Evolutionary conservation across 2,888 invertebrate species (phyloP), one percentile per base, ranked within the genome.

Genomic region (Odontomyia ornata): DNA sequence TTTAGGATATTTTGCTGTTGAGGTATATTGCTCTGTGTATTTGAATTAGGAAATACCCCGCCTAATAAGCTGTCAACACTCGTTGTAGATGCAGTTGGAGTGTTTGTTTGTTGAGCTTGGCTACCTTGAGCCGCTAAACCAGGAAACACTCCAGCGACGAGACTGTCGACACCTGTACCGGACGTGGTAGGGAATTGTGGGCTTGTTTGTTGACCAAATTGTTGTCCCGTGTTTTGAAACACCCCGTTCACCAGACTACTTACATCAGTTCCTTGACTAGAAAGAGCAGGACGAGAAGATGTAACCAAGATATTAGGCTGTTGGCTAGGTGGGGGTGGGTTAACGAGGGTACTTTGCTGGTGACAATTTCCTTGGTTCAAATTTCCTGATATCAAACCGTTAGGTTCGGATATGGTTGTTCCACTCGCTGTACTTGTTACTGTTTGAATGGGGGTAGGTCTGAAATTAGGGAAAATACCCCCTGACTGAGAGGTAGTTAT

Each of bases 131-230:
- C n/a, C 4, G 7, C n/a, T 36, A 65, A 36, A 18, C 65, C 28
- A 7, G 65, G 65, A 65, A 65, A 65, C 28, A 65, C 65, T 21
- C 65, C 65, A 36, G n/a, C 11, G 65, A 65, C n/a, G 2, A 65
- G 36, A 11, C 28, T 2, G 36, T 65, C 28, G 11, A 36, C 36
- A 36, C 13, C 30, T 65, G n/a, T 65, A 13, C 30, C 36, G 11
- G 65, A 13, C 25, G 69, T 60, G 25, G 60, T 23, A 18, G 52
- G 52, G n/a, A 18, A 9, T 9, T 52, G 4, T n/a, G 65, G 23
- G 7, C 25, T 60, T 7, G 60, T 4, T 25, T 60, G 60, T 18
- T n/a, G n/a, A 18, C 4, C 52, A 60, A 5, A 9, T 60, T 60
- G 60, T 30, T 28, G 28, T 15, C 65, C 65, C 9, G 13, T 13